Evolutionary conservation across 2,888 invertebrate species (phyloP), one percentile per base, ranked within the genome.

Genomic region (Lutraria lutraria): DNA sequence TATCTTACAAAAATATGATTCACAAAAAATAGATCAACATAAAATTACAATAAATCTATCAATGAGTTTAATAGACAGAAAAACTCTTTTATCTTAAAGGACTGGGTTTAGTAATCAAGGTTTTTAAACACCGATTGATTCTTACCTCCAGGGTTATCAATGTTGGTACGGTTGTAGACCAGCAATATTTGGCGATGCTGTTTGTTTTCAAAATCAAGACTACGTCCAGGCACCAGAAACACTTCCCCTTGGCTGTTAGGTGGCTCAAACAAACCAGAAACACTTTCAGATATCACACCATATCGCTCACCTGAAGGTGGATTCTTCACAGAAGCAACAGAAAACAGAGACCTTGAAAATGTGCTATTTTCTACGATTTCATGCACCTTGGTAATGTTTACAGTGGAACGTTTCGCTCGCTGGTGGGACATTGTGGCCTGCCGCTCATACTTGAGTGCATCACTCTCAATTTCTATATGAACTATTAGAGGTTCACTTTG

Each of bases 151-250:
- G 88, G 89, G 60, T 91, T 90, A 31, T 88, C 90, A 3, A 81
- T 81, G 34, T 91, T 92, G 0, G 94, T 94, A 60, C 95, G 93
- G 85, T 94, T 93, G 88, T 94, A 92, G 29, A 90, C 90, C n/a
- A 96, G 90, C 12, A 88, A 89, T 54, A 96, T 94, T 76, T 84
- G 92, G 88, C 92, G 91, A 89, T 93, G 94, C 52, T 79, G 89
- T 98, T 97, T 98, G 98, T 94, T 89, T 97, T 99, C 99, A 94
- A 94, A 96, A 91, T 99, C 99, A 89, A 96, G 83, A 10, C 85
- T 81, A n/a, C 84, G 84, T 12, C 93, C 93, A 29, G 89, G 84
- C 82, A 89, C 91, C 53, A 94, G 79, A 56, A 88, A 93, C n/a
- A 94, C 93, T 87, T 93, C 92, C 53, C 94, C 94, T 79, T 88